A percentile compares a stretch with the other conserved stretches of the same genome.
phyloP scores from a whole-genome alignment of 1,140 invertebrate genomes.

The Macrobrachium nipponense region DNA sequence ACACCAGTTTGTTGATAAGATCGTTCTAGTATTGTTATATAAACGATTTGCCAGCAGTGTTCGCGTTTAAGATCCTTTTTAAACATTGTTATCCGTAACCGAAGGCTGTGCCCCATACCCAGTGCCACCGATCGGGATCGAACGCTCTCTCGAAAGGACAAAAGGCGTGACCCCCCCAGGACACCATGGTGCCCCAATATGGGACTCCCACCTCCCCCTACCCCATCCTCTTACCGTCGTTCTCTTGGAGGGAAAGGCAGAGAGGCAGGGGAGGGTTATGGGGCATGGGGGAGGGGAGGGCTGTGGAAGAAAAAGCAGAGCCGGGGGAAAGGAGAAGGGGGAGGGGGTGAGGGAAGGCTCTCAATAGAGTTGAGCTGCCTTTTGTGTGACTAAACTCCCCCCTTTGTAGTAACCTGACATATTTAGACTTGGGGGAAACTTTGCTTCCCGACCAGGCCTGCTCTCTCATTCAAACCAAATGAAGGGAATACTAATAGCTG shows the following conservation, averaged over 20 bases:
- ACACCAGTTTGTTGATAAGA: too few species aligned
- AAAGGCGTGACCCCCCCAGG: slow-evolving; percentile 32
- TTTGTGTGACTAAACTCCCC: slow-evolving; percentile 55
- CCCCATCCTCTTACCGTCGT: too few species aligned
- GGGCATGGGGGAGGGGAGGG: too few species aligned
- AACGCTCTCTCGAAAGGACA: slow-evolving; percentile 45
- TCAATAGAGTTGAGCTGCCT: slow-evolving; percentile 55
- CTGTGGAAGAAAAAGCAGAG: too few species aligned
- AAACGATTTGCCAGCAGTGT: too few species aligned
- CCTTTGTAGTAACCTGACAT: slow-evolving; percentile 61
- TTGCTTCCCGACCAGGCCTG: slow-evolving; percentile 48
- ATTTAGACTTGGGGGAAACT: slow-evolving; percentile 63
- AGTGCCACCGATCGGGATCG: neutral
- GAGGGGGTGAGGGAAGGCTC: slow-evolving; percentile 12
- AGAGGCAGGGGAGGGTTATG: too few species aligned
- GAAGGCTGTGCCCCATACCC: neutral
- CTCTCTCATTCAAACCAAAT: slow-evolving; percentile 58
- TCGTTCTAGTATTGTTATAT: too few species aligned
- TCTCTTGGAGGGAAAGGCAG: too few species aligned
- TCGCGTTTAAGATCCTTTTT: neutral
- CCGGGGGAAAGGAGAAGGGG: neutral
- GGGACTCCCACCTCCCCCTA: too few species aligned
- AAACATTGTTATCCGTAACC: neutral
- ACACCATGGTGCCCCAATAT: too few species aligned
- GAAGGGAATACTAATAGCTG: slow-evolving; percentile 63